phyloP scores from a whole-genome alignment of 2,797 vertebrate species.

The Echeneis naucrates region DNA sequence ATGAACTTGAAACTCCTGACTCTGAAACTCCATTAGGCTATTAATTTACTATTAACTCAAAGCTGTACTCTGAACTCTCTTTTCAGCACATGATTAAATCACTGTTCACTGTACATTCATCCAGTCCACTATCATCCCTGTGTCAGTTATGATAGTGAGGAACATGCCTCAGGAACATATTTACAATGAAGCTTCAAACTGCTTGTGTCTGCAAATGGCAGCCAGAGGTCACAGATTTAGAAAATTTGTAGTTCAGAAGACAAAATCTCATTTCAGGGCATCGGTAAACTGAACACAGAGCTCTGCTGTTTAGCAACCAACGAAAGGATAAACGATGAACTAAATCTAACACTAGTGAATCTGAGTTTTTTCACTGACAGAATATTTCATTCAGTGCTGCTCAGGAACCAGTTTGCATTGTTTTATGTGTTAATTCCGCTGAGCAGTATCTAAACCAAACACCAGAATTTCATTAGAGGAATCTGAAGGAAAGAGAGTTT shows the following conservation, averaged over 20 bases:
- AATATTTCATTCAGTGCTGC: neutral
- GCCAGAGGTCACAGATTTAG: conserved; percentile 26
- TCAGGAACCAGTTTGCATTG: neutral
- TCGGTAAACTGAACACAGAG: neutral
- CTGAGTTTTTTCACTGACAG: neutral
- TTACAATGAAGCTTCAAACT: conserved; percentile 18
- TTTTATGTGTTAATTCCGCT: conserved; percentile 4
- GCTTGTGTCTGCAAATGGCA: conserved; percentile 6
- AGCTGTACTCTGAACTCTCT: neutral
- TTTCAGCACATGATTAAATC: conserved; percentile 12
- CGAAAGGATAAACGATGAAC: neutral
- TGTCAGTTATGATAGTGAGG: conserved; percentile 16
- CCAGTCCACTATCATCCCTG: conserved; percentile 12
- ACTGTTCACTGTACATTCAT: conserved; percentile 7
- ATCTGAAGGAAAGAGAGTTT: neutral
- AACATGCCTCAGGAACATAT: conserved; percentile 26
- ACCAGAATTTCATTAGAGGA: neutral
- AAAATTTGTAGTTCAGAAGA: conserved; percentile 15
- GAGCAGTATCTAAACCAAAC: conserved; percentile 6
- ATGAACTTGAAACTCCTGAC: neutral
- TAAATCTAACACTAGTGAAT: neutral
- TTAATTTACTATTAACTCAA: conserved; percentile 1
- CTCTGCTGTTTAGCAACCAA: neutral
- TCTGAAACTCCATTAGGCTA: neutral
- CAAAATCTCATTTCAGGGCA: conserved; percentile 19